Evolutionary conservation across 1,140 invertebrate species (phyloP), one percentile per base, ranked within the genome.

Genomic region (Gonioctena quinquepunctata): DNA sequence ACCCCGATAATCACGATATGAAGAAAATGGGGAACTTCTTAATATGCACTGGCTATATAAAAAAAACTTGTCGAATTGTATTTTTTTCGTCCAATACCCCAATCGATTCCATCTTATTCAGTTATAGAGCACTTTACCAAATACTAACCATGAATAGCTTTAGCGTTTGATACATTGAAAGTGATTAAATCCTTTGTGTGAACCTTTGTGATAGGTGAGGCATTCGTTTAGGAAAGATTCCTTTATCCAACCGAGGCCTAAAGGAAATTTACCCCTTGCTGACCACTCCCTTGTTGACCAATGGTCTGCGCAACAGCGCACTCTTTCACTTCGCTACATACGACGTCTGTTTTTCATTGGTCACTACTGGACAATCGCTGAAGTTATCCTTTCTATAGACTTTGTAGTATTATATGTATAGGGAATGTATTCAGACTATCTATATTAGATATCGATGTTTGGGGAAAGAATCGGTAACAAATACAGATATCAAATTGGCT

Each of bases 231-330:
- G 8, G n/a, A 26, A 61, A n/a, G 59, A 60, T 61, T 61, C 54
- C 21, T 66, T 28, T 48, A 19, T 22, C 63, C 63, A 54, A 66
- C 50, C 63, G 23, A 28, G 23, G 7, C 48, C 23, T 66, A 28
- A 49, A 23, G 23, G 33, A 54, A 42, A 16, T 66, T 66, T 49
- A 56, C 63, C 63, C 63, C 49, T 66, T 54, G 50, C 48, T 66
- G 63, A 66, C 63, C 63, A 66, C 63, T 54, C 63, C 63, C 63
- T 66, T 25, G 23, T 18, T 66, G 63, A 66, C 63, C 63, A 66
- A 66, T 66, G 63, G 63, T 66, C 63, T 66, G 63, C 63, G 63
- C 63, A 66, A 54, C 8, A 22, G 19, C 16, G 23, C 49, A n/a
- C 49, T 52, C 11, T 13, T 27, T 27, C 16, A 18, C 59, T 61